Percentiles rank a stretch among this genome's conserved stretches.
Conservation (phyloP, 2,797 vertebrate species). For the Lateolabrax maculatus region DNA sequence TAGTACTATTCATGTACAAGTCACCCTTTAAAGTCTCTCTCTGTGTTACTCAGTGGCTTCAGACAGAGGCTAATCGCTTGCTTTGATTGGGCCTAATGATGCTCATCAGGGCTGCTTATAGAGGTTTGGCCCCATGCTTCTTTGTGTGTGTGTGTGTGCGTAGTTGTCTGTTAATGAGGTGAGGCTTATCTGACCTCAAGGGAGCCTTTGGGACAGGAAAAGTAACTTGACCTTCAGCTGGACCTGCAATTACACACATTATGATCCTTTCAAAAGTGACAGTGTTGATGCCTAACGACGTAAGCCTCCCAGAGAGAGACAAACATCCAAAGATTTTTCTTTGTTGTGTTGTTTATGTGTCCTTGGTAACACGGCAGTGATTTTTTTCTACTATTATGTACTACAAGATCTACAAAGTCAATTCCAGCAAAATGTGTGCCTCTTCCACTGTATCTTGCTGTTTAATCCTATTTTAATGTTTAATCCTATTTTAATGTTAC, state of each 20-base stretch:
- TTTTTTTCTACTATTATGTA: neutral
- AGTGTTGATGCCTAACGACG: neutral
- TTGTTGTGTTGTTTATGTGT: constrained; percentile 1
- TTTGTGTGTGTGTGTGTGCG: constrained; percentile 14
- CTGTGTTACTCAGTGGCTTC: constrained; percentile 18
- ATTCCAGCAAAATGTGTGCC: neutral
- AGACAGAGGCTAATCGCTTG: constrained; percentile 50
- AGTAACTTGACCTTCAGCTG: constrained; percentile 39
- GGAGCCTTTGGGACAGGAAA: constrained; percentile 36
- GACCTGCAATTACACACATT: constrained; percentile 31
- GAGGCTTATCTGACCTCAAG: constrained; percentile 29
- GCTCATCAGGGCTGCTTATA: constrained; percentile 48
- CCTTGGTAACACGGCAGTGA: neutral
- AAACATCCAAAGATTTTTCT: neutral
- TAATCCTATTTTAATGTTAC: no score
- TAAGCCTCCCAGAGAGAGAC: neutral
- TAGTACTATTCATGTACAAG: constrained; percentile 21
- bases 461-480: no score
- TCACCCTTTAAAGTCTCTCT: constrained; percentile 20
- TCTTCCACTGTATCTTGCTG: neutral
- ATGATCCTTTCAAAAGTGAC: neutral
- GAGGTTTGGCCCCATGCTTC: constrained; percentile 21
- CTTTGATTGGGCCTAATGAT: constrained; percentile 67
- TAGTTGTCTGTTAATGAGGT: constrained; percentile 11
- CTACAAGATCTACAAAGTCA: neutral